These are phyloP conservation scores for Mormoops blainvillei DNA, from an alignment of 2,113 vertebrate species.

Conservation along the genomic window DNA sequence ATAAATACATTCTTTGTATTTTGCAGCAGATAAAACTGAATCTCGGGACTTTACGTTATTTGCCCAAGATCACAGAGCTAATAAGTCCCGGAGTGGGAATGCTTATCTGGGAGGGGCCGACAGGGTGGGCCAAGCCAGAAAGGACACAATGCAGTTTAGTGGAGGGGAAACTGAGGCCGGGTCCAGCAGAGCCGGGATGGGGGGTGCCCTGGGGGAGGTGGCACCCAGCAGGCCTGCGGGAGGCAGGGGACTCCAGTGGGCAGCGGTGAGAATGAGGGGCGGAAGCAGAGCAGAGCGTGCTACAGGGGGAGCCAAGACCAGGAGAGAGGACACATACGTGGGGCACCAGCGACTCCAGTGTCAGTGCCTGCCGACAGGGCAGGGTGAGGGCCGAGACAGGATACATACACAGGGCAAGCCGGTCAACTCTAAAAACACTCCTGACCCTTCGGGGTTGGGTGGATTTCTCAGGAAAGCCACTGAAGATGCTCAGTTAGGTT, in stretches of 20 bases:
- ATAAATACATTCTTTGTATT: neutral
- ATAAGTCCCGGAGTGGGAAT: neutral
- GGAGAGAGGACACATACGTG: fast-evolving
- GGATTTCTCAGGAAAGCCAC: neutral
- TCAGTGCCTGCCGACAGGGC: fast-evolving
- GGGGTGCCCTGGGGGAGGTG: neutral
- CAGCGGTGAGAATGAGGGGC: neutral
- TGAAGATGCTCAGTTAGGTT: neutral
- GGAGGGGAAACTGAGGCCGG: neutral
- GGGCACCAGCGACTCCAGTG: fast-evolving
- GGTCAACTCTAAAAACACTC: too few species aligned
- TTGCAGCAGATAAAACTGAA: neutral
- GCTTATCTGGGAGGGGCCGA: neutral
- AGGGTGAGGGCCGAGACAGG: neutral
- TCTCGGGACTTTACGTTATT: neutral
- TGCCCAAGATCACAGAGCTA: neutral
- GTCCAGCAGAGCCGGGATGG: fast-evolving
- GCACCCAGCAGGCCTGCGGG: fast-evolving
- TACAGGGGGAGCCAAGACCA: neutral
- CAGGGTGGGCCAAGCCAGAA: neutral
- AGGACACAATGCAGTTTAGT: neutral
- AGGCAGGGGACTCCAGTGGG: neutral
- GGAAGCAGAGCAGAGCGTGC: neutral
- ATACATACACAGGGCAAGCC: neutral
- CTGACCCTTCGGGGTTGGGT: fast-evolving